phyloP scores from a whole-genome alignment of 2,888 invertebrate genomes.

The Caenorhabditis zanzibari region DNA sequence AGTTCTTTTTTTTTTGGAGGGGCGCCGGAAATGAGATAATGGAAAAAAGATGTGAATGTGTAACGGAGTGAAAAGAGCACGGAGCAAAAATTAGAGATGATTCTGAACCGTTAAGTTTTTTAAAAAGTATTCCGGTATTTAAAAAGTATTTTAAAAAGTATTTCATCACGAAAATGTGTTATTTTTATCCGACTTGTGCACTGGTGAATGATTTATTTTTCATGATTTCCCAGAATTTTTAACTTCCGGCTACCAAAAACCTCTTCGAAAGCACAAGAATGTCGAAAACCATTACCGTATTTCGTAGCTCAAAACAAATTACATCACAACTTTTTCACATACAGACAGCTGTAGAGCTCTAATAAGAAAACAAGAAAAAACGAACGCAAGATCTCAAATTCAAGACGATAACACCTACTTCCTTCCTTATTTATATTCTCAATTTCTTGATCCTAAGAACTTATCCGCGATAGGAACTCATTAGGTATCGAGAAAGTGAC shows the following conservation, averaged over 20 bases:
- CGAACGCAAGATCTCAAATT: conserved; percentile 27
- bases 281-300: neutral
- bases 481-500: conserved; percentile 11
- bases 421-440: neutral
- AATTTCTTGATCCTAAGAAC: neutral
- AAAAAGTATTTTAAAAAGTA: no score
- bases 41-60: conserved; percentile 28
- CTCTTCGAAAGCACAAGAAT: neutral
- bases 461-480: conserved; percentile 8
- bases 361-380: conserved; percentile 9
- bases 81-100: conserved; percentile 29
- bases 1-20: conserved; percentile 2
- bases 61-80: conserved; percentile 18
- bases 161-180: neutral
- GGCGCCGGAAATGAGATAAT: conserved; percentile 50
- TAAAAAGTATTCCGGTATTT: no score
- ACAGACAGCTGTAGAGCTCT: no score
- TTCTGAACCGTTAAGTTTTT: conserved; percentile 10
- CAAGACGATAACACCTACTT: conserved; percentile 22
- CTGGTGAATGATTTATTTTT: no score
- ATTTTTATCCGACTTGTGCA: no score
- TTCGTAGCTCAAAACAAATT: neutral
- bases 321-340: neutral
- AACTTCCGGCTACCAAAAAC: no score
- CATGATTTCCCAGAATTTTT: no score